Evolutionary conservation across 1,140 invertebrate genomes (phyloP), one percentile per base, ranked within the genome.

Genomic region (Metopolophium dirhodum): DNA sequence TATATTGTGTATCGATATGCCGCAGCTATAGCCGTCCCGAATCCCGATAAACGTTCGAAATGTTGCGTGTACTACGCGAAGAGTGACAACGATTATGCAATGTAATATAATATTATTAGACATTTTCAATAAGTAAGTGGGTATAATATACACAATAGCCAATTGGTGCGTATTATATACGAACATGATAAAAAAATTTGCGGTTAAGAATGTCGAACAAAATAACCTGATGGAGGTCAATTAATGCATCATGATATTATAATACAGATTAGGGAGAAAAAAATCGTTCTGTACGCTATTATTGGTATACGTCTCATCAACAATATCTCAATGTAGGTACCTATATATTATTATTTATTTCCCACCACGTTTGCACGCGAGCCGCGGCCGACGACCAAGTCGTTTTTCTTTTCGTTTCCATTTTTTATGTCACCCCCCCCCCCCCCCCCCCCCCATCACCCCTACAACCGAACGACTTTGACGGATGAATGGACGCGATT

Each of bases 401-500:
- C 88, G 54, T 37, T 90, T 88, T 88, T 88, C 49, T 88, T 88
- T 90, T 90, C 51, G 88, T 41, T 90, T 45, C 26, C 1, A 54
- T 90, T 54, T 89, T 54, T 89, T 51, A 51, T 41, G 1, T 54
- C 35, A 20, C 45, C n/a, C 23, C 20, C 7, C 7, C 6, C 30
- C 57, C 26, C 26, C 30, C 18, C 11, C 2, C 23, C 0, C 6
- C 18, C 30, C 61, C 30, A 9, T 9, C 11, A 35, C 37, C 47
- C 41, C 41, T 41, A 41, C 41, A 41, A 14, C 45, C 47, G 22
- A 23, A 85, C 86, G 87, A 54, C 87, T 68, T 68, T 68, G 87
- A 30, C 37, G 35, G 54, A 68, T 90, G 54, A 90, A 90, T 90
- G 89, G 37, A 90, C 88, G 35, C 88, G 88, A 90, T 90, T 90